Percentiles rank a stretch among this genome's conserved stretches.
These are phyloP conservation scores for Variabilichromis moorii DNA, from an alignment of 2,113 vertebrate genomes.

Conservation along the genomic window DNA sequence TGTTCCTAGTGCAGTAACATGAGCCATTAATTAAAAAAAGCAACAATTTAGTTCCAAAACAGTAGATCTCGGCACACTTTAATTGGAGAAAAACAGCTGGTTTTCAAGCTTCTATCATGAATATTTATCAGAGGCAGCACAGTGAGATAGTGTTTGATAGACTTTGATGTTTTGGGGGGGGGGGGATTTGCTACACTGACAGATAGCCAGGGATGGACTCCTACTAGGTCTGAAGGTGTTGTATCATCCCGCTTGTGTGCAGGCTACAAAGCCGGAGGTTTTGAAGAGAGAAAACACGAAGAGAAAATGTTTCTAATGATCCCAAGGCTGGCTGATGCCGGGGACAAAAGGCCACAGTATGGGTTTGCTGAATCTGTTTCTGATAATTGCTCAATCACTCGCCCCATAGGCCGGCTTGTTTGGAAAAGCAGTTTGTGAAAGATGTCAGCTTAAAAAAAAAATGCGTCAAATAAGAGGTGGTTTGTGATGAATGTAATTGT, in stretches of 20 bases:
- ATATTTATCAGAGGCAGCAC: conserved; percentile 62
- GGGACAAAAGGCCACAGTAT: conserved; percentile 37
- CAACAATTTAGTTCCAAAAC: conserved; percentile 63
- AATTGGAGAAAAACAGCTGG: conserved; percentile 68
- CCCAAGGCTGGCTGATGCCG: not conserved
- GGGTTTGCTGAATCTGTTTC: conserved; percentile 28
- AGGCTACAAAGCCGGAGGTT: conserved; percentile 26
- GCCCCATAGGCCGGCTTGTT: conserved; percentile 17
- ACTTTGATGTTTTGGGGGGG: conserved; percentile 12
- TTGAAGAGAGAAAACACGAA: not conserved
- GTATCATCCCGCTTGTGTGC: not conserved
- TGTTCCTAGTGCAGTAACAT: not conserved
- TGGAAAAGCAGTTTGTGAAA: conserved; percentile 6
- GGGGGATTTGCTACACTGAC: not conserved
- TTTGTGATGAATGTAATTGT: conserved; percentile 30
- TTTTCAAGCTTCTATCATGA: conserved; percentile 64
- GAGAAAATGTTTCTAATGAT: conserved; percentile 49
- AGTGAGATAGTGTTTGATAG: conserved; percentile 46
- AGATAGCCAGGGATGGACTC: conserved; percentile 12
- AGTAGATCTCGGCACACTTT: conserved; percentile 39
- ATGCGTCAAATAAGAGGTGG: conserved; percentile 8
- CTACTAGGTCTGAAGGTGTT: conserved; percentile 25
- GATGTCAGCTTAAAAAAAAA: not conserved
- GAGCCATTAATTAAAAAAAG: conserved; percentile 57
- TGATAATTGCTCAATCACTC: conserved; percentile 58